Evolutionary conservation across 2,888 invertebrate species (phyloP).

Genomic region (Caenorhabditis sp.): DNA sequence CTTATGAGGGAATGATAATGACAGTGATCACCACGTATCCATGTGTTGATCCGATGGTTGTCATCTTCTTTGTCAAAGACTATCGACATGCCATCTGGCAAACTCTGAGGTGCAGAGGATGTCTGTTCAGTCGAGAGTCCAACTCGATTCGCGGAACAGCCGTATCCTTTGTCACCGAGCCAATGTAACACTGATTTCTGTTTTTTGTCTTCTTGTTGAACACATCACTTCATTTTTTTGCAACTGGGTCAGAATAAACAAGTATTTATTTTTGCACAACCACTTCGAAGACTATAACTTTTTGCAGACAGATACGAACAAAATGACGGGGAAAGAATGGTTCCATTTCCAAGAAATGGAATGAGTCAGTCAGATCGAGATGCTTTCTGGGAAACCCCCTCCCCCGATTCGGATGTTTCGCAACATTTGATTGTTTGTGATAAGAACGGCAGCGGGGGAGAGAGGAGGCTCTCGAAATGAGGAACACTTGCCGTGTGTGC

Average conservation of each 20-base stretch:
- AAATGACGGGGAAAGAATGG: too few species aligned
- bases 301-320: too few species aligned
- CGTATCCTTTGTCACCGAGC: conserved; percentile 35
- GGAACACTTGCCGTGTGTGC: background rate
- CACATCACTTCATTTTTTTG: background rate
- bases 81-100: conserved; percentile 45
- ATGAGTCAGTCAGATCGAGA: background rate
- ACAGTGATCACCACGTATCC: conserved; percentile 58
- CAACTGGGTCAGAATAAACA: background rate
- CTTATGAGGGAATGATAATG: conserved; percentile 47
- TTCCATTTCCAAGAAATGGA: too few species aligned
- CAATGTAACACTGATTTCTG: conserved; percentile 1
- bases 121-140: conserved; percentile 20
- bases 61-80: conserved; percentile 57
- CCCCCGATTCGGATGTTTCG: background rate
- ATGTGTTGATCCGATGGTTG: conserved; percentile 57
- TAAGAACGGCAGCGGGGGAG: conserved; percentile 4
- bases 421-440: background rate
- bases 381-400: background rate
- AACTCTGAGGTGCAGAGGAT: conserved; percentile 29
- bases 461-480: background rate
- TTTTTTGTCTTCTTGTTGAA: too few species aligned
- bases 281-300: too few species aligned
- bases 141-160: conserved; percentile 45
- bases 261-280: too few species aligned